Evolutionary conservation across 1,140 invertebrate species (phyloP), one percentile per base, ranked within the genome.

Genomic region (Lethocerus indicus): DNA sequence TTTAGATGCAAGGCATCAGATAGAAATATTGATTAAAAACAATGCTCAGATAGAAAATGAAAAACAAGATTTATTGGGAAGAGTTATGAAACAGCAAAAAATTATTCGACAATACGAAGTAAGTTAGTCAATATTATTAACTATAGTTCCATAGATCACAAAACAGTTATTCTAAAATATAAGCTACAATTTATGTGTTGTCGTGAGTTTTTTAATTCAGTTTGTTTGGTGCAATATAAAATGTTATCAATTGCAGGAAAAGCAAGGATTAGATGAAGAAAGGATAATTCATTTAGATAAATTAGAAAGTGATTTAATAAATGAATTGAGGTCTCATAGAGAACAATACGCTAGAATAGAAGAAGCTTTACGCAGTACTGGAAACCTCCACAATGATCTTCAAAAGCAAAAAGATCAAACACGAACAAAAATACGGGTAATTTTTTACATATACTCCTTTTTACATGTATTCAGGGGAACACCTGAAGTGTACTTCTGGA

Each of bases 291-390:
- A 52, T 27, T 21, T 52, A 12, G 45, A 52, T 21, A 36, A 47
- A 12, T 27, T 23, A 9, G n/a, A 36, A 23, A 41, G 18, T 9
- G 25, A 40, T 12, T 18, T 52, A 13, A 12, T 52, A 9, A 16
- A 39, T 32, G 50, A 52, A 24, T 28, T 52, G 24, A 47, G 35
- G 18, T 40, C 26, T 29, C 44, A 52, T 24, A 47, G 28, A 42
- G 50, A 52, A 29, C 50, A 52, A n/a, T 37, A 52, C 32, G 36
- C 42, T 26, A 52, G 50, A 27, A 52, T 52, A 29, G 50, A 52
- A 39, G 50, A 52, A 41, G 50, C 50, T 13, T 26, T 52, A n/a
- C 29, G 50, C 13, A 29, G 23, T 7, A 52, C 50, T 26, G 50
- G 50, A 1, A 52, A 44, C 9, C 37, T 52, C 18, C 50, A 40